A percentile compares a stretch with the other conserved stretches of the same genome.
phyloP scores from a whole-genome alignment of 92 coral and sea anemone genomes.

The Zoanthus solanderi region DNA sequence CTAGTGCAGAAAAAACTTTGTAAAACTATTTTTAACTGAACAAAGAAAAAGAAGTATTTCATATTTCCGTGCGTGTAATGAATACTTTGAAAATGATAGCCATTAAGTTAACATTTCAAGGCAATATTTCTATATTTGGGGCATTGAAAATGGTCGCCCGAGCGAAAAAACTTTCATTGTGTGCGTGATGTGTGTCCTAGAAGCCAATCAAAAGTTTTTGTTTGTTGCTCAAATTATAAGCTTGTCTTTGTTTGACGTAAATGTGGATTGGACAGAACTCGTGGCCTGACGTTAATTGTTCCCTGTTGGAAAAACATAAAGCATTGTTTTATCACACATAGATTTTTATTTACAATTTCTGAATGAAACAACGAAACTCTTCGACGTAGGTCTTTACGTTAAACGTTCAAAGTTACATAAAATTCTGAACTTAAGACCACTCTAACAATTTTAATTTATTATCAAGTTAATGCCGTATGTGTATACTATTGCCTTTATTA shows the following conservation, averaged over 20 bases:
- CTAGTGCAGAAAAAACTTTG: not conserved
- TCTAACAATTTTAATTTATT: slow-evolving; percentile 2
- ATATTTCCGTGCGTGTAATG: not conserved
- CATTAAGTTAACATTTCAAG: not conserved
- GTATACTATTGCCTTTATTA: not conserved
- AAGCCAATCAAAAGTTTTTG: slow-evolving; percentile 31
- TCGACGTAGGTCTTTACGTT: slow-evolving; percentile 11
- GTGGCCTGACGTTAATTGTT: slow-evolving; percentile 45
- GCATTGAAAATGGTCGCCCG: slow-evolving; percentile 37
- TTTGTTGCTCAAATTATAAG: slow-evolving; percentile 6
- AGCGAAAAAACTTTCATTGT: slow-evolving; percentile 31
- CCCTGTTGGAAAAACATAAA: not conserved
- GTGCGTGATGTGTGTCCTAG: slow-evolving; percentile 21
- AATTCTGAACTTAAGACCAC: not conserved
- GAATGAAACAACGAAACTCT: slow-evolving; percentile 30
- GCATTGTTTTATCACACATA: slow-evolving; percentile 24
- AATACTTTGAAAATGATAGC: not conserved
- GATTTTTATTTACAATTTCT: slow-evolving; percentile 27
- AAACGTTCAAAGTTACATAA: slow-evolving; percentile 5
- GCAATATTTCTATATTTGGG: not conserved
- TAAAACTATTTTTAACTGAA: not conserved
- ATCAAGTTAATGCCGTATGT: not conserved
- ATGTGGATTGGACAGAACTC: slow-evolving; percentile 22
- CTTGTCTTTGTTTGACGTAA: slow-evolving; percentile 17
- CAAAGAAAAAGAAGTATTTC: not conserved